Evolutionary conservation across 2,113 vertebrate species (phyloP).

Genomic region (Poeciliopsis occidentalis): DNA sequence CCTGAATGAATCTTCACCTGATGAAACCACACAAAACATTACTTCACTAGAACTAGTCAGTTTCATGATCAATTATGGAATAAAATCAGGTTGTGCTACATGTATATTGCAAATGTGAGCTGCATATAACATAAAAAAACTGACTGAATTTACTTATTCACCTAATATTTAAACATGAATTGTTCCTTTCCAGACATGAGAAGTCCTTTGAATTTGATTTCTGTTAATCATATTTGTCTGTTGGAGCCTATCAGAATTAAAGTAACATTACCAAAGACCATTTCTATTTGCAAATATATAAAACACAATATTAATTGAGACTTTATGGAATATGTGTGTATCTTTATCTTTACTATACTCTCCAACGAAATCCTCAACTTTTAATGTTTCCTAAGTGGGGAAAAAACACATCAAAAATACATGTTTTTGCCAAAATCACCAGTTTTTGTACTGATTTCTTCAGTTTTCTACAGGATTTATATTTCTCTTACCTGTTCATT

Average conservation of each 20-base stretch:
- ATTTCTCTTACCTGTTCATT: slow-evolving; percentile 84
- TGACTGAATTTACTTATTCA: neutral
- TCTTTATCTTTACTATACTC: neutral
- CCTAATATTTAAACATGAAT: neutral
- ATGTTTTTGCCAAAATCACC: neutral
- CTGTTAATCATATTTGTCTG: neutral
- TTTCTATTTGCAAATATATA: neutral
- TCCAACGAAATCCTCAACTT: neutral
- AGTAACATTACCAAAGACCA: neutral
- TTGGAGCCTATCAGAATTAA: no score
- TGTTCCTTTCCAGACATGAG: neutral
- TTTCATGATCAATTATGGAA: no score
- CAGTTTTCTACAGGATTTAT: no score
- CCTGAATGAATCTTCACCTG: slow-evolving; percentile 97
- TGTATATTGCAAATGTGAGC: no score
- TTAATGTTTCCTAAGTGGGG: neutral
- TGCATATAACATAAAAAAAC: no score
- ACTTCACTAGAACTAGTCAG: neutral
- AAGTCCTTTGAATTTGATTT: neutral
- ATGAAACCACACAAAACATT: neutral
- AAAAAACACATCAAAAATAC: neutral
- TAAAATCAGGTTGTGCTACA: neutral
- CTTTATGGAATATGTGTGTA: neutral
- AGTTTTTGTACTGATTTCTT: no score
- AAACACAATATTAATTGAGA: neutral